phyloP scores from a whole-genome alignment of 2,113 vertebrate species.

The Leptobrachium ailaonicum region DNA sequence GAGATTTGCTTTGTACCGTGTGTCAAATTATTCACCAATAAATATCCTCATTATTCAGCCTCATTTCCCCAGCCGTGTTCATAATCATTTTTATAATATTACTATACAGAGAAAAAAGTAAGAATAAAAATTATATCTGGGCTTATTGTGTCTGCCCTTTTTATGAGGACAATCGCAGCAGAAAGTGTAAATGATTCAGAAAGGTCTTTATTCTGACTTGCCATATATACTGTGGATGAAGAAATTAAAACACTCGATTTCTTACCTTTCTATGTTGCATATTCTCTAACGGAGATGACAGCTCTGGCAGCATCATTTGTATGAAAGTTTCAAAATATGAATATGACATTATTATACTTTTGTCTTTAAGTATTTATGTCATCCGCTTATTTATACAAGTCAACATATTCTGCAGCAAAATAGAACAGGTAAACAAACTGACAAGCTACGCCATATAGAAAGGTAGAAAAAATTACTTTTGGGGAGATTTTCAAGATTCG shows the following conservation, averaged over 20 bases:
- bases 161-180: not conserved
- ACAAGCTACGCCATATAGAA: no score
- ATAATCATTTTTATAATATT: not conserved
- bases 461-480: no score
- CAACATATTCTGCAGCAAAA: no score
- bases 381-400: no score
- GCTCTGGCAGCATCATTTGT: conserved; percentile 8
- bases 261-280: conserved; percentile 1
- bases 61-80: no score
- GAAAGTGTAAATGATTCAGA: not conserved
- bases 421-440: no score
- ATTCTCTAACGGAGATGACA: conserved; percentile 12
- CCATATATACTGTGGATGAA: conserved; percentile 19
- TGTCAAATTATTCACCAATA: no score
- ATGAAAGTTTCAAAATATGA: conserved; percentile 15
- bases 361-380: no score
- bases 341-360: no score
- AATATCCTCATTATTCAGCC: no score
- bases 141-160: conserved; percentile 7
- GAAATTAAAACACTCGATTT: conserved; percentile 2
- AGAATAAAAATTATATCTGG: conserved; percentile 16
- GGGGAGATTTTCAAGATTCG: no score
- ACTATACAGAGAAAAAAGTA: conserved; percentile 7
- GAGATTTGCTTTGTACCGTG: no score
- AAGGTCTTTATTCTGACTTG: conserved; percentile 31